A percentile compares a stretch with the other conserved stretches of the same genome.
phyloP scores from a whole-genome alignment of 2,888 invertebrate genomes.

The Matsumyia berberina region DNA sequence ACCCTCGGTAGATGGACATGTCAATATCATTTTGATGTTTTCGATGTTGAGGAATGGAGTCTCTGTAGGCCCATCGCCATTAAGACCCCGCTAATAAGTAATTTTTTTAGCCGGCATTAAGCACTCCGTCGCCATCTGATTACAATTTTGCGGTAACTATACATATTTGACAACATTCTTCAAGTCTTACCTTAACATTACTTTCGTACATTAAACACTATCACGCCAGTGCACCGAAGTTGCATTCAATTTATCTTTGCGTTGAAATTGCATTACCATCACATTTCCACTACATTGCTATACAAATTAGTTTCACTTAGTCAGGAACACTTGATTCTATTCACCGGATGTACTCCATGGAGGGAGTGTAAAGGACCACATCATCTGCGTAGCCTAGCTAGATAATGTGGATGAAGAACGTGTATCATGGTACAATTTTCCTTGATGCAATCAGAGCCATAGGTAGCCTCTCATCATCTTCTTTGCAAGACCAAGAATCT shows the following conservation, averaged over 20 bases:
- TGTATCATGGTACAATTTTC: too few relatives aligned
- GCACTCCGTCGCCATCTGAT: conserved; percentile 55
- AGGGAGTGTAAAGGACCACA: too few relatives aligned
- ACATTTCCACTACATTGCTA: neutral
- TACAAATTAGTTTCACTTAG: too few relatives aligned
- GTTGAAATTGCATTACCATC: neutral
- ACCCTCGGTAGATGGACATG: neutral
- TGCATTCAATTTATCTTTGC: neutral
- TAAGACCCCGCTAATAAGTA: conserved; percentile 35
- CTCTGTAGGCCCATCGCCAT: conserved; percentile 11
- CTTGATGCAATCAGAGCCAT: too few relatives aligned
- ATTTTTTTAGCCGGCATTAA: conserved; percentile 66
- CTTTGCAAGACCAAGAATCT: too few relatives aligned
- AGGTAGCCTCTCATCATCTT: too few relatives aligned
- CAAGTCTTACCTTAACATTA: conserved; percentile 21
- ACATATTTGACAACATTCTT: conserved; percentile 61
- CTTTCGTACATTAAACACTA: neutral
- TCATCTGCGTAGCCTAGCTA: too few relatives aligned
- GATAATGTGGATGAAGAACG: too few relatives aligned
- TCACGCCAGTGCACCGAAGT: neutral
- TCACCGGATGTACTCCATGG: too few relatives aligned
- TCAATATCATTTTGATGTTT: conserved; percentile 6
- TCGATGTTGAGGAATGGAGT: conserved; percentile 31
- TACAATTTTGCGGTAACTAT: conserved; percentile 73
- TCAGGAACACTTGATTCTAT: too few relatives aligned